Conservation (phyloP, 2,797 vertebrate species). For the Kryptolebias ocellatus region DNA sequence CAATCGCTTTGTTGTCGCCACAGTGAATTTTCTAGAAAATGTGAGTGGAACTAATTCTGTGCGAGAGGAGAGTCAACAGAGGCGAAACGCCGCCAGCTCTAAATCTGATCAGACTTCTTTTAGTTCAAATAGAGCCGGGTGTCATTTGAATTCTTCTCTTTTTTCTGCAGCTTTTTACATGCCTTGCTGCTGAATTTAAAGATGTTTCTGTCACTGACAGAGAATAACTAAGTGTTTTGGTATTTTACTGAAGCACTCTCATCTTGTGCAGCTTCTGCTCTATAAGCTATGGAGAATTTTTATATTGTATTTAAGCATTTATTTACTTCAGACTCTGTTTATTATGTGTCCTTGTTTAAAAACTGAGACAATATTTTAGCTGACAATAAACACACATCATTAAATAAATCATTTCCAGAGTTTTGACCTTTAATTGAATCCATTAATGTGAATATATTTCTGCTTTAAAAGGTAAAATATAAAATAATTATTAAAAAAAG, state of each 20-base stretch:
- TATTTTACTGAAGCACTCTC: constrained; percentile 1
- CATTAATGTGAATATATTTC: neutral
- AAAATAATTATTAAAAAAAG: neutral
- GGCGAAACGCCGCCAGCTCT: constrained; percentile 29
- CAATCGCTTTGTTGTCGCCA: constrained; percentile 57
- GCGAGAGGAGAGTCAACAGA: constrained; percentile 22
- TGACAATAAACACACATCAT: neutral
- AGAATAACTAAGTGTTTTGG: neutral
- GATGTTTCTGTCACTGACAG: neutral
- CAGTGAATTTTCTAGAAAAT: constrained; percentile 56
- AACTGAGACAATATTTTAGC: too few relatives aligned
- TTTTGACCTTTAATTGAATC: neutral
- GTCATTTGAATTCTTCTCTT: neutral
- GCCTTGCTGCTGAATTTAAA: constrained; percentile 14
- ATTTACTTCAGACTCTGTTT: neutral
- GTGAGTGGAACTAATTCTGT: constrained; percentile 54
- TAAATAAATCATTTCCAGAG: neutral
- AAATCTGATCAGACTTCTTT: constrained; percentile 44
- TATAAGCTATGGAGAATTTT: neutral
- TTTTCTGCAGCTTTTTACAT: neutral
- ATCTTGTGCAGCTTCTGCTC: neutral
- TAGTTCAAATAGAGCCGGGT: constrained; percentile 22
- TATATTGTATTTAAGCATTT: constrained; percentile 1
- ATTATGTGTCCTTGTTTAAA: neutral
- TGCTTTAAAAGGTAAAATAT: neutral